These are phyloP conservation scores for Antedon bifida DNA, from an alignment of 35 echinoderm and acorn worm species.

Conservation along the genomic window DNA sequence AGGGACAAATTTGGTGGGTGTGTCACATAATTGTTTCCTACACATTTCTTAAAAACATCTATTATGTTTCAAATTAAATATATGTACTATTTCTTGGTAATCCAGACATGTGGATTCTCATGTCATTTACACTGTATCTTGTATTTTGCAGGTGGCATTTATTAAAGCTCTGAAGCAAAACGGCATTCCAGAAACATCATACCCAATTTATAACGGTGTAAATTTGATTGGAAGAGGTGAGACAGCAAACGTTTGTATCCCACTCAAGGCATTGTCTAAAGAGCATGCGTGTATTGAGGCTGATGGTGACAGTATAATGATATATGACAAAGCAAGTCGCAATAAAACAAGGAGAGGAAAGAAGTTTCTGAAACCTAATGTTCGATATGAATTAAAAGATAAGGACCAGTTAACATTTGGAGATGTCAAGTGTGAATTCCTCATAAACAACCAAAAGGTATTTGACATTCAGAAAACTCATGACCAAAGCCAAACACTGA, in stretches of 20 bases:
- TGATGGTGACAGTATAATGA: slow-evolving; percentile 35
- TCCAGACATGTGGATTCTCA: too few relatives aligned
- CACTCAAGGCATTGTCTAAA: slow-evolving; percentile 64
- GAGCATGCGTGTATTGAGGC: slow-evolving; percentile 86
- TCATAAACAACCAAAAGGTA: not conserved
- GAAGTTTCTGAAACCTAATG: slow-evolving; percentile 74
- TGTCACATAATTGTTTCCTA: too few relatives aligned
- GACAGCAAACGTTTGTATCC: not conserved
- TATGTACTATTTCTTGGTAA: too few relatives aligned
- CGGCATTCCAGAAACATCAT: not conserved
- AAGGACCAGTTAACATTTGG: slow-evolving; percentile 46
- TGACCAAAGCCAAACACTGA: too few relatives aligned
- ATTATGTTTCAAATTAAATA: too few relatives aligned
- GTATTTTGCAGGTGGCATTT: not conserved
- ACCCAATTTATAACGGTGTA: not conserved
- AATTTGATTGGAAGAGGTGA: not conserved
- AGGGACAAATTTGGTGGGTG: too few relatives aligned
- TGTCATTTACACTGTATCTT: too few relatives aligned
- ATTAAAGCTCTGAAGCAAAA: not conserved
- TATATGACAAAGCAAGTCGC: slow-evolving; percentile 72
- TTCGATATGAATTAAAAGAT: slow-evolving; percentile 59
- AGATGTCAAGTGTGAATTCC: slow-evolving; percentile 65
- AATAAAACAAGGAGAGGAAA: slow-evolving; percentile 76
- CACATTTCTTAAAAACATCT: too few relatives aligned
- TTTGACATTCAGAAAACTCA: not conserved